These are phyloP conservation scores for Sabatieria punctata DNA, from an alignment of 2,888 invertebrate species.

Conservation along the genomic window DNA sequence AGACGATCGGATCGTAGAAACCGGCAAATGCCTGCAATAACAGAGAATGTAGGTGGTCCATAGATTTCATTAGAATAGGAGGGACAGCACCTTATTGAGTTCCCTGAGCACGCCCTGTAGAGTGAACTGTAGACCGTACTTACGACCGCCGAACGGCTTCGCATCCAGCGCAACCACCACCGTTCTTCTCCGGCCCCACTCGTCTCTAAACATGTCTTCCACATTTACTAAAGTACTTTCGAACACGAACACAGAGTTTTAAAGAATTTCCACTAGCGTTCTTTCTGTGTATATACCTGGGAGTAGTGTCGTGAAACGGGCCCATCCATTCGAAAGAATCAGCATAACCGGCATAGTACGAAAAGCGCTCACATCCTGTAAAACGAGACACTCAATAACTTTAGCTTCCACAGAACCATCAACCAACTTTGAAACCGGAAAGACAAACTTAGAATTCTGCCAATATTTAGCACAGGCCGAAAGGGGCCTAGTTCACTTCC, in stretches of 20 bases:
- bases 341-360: constrained; percentile 52
- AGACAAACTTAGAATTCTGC: too few relatives aligned
- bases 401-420: too few relatives aligned
- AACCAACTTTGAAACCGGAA: too few relatives aligned
- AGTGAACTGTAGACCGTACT: constrained; percentile 38
- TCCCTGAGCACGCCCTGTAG: constrained; percentile 45
- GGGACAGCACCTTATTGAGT: constrained; percentile 55
- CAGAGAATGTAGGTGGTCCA: neutral
- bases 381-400: too few relatives aligned
- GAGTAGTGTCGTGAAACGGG: constrained; percentile 45
- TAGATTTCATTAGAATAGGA: too few relatives aligned
- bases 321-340: constrained; percentile 59
- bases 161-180: constrained; percentile 79
- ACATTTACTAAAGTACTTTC: constrained; percentile 40
- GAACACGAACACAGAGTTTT: too few relatives aligned
- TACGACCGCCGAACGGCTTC: constrained; percentile 44
- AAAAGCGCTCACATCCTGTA: constrained; percentile 54
- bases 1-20: constrained; percentile 17
- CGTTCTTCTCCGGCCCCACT: constrained; percentile 34
- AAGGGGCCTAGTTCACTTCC: too few relatives aligned
- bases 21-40: constrained; percentile 28
- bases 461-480: too few relatives aligned
- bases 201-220: constrained; percentile 42
- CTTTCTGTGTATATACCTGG: constrained; percentile 20
- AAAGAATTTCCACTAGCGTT: constrained; percentile 9